Evolutionary conservation across 2,888 invertebrate genomes (phyloP), one percentile per base, ranked within the genome.

Genomic region (Drosophila anomalata): DNA sequence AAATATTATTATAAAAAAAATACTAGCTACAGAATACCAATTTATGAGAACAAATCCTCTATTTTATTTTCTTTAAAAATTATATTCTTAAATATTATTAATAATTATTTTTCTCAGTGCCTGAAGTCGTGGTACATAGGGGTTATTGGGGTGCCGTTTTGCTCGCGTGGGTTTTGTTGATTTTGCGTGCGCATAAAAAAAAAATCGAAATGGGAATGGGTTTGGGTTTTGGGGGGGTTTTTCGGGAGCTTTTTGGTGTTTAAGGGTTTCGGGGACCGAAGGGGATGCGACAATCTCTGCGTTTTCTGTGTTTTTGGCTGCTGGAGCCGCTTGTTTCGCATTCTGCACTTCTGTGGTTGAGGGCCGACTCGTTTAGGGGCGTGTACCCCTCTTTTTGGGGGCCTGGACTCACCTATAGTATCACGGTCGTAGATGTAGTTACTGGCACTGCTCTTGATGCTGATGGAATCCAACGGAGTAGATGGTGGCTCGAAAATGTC

Each of bases 381-480:
- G 80, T 87, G 75, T 69, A 70, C 66, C 70, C 70, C 70, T 70
- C 70, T 58, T 62, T 62, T 48, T 14, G 53, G 57, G 31, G 24
- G 17, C 36, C 36, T n/a, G 8, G 14, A 83, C 88, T 88, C 67
- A 84, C 83, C 83, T 55, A 68, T 48, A 33, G 63, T 61, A 75
- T 88, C 84, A 54, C 73, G 87, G 83, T 83, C 82, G 42, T 83
- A 47, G 26, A 87, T 67, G 31, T 86, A 86, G 31, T 47, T 83
- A 72, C 83, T 88, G 69, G 76, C 88, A 61, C 81, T 88, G 74
- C 88, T 83, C 50, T 83, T 83, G 22, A 86, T 77, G 81, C 83
- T 83, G 56, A 83, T 78, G 72, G 70, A 70, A 33, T 88, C 88
- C 74, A 84, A 59, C 46, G 83, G 88, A 39, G 73, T 88, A 12